Conservation (phyloP, 2,113 vertebrate species). For the Sturnira hondurensis region DNA sequence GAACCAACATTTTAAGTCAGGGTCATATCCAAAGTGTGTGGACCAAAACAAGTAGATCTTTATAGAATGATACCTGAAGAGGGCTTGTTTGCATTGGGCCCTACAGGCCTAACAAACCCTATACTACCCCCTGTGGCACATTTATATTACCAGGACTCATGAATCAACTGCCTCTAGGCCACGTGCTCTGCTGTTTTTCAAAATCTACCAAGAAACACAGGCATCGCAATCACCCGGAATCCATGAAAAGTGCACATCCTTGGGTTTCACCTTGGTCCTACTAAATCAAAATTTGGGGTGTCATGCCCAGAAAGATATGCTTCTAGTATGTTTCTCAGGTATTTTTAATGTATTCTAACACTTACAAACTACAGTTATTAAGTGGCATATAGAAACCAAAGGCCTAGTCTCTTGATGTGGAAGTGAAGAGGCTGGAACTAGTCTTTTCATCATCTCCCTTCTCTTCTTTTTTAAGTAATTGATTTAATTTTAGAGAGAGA, state of each 20-base stretch:
- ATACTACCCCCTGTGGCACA: not conserved
- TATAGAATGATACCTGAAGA: not conserved
- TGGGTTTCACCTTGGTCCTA: not conserved
- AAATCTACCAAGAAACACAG: not conserved
- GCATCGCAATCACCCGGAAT: not conserved
- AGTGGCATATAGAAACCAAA: not conserved
- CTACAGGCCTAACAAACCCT: not conserved
- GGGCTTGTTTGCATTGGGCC: not conserved
- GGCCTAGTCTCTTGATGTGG: not conserved
- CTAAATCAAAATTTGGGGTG: not conserved
- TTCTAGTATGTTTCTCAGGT: not conserved
- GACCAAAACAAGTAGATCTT: not conserved
- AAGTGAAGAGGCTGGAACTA: not conserved
- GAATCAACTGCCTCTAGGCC: not conserved
- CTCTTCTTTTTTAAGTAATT: not conserved
- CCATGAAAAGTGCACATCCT: not conserved
- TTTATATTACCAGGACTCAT: not conserved
- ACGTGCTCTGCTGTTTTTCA: not conserved
- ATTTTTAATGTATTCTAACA: not conserved
- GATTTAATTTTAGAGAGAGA: no score
- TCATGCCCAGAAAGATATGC: not conserved
- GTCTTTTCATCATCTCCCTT: not conserved
- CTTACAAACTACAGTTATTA: not conserved
- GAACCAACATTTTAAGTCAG: not conserved
- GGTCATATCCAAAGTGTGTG: not conserved